These are phyloP conservation scores for Agelas oroides DNA, from an alignment of 37 sponge, comb jelly and placozoan genomes.

Conservation along the genomic window DNA sequence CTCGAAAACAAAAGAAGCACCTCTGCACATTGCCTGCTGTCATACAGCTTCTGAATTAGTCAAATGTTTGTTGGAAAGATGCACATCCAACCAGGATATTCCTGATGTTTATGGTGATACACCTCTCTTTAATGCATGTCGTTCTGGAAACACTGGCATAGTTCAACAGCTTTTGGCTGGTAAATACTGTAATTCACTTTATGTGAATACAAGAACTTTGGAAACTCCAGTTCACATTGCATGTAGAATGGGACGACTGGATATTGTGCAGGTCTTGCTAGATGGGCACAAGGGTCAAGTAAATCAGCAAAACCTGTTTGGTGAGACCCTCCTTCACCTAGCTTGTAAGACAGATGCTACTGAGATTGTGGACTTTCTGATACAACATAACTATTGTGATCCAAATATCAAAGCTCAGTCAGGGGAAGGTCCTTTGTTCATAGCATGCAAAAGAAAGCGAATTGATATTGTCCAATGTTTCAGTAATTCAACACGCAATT, in stretches of 20 bases:
- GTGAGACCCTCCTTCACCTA: background rate
- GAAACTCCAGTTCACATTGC: conserved; percentile 15
- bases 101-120: background rate
- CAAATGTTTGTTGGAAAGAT: too few species aligned
- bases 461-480: too few species aligned
- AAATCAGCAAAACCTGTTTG: background rate
- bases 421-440: too few species aligned
- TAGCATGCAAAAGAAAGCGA: too few species aligned
- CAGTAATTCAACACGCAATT: too few species aligned
- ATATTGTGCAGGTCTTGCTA: background rate
- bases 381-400: background rate
- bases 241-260: conserved; percentile 1
- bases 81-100: background rate
- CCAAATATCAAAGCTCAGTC: too few species aligned
- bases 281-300: background rate
- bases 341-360: background rate
- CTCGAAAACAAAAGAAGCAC: too few species aligned
- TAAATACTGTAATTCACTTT: background rate
- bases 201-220: background rate
- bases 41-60: too few species aligned
- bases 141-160: background rate
- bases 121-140: conserved; percentile 3
- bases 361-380: background rate
- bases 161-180: background rate
- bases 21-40: conserved; percentile 4